These are phyloP conservation scores for rabbit (Oryctolagus cuniculus) DNA, from an alignment of 2,113 vertebrate genomes.

Conservation along the genomic window mOryCun1.1 NC_091434.1:114569001-114569500, in stretches of 20 bases:
- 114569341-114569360: conserved; percentile 42
- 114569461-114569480: neutral
- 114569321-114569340: neutral
- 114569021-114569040: neutral
- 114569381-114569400: neutral
- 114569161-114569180: neutral
- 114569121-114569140: neutral
- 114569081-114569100: neutral
- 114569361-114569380: conserved; percentile 12
- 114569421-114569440: neutral
- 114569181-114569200: neutral
- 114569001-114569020: accelerated
- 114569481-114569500: conserved; percentile 21
- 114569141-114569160: conserved; percentile 48
- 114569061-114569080: neutral
- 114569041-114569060: neutral
- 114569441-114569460: neutral
- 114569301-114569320: conserved; percentile 41
- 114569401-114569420: neutral
- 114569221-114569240: conserved; percentile 35
- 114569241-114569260: neutral
- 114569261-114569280: conserved; percentile 67
- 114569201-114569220: conserved; percentile 29
- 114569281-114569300: conserved; percentile 58
- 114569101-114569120: neutral